Evolutionary conservation across 2,797 vertebrate species (phyloP), one percentile per base, ranked within the genome.

Genomic region (Falco novaeseelandiae): DNA sequence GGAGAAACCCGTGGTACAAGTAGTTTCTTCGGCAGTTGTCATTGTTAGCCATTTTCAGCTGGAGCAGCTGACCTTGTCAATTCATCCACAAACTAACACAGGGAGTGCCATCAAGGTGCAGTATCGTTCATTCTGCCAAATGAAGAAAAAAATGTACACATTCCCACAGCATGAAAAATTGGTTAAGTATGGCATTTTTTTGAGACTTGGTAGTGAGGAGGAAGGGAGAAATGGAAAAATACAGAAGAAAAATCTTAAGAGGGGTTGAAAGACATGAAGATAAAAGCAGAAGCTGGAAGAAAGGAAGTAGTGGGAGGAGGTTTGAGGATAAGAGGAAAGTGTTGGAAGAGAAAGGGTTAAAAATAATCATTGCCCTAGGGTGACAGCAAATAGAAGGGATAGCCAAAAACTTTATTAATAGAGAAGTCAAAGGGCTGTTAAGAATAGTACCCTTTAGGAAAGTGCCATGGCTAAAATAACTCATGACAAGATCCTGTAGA

Each of bases 71-170:
- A 10, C 30, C 12, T 59, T 77, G 57, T n/a, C 59, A 66, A 34
- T 58, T 79, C 17, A 48, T 38, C 44, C 5, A 4, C 20, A 44
- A 4, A 5, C 26, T 79, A 48, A 32, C 19, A 18, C 1, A 48
- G 18, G 25, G 27, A 83, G 16, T 80, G 30, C 21, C 18, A 25
- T 40, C 4, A 38, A 51, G 57, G 22, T 2, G 0, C 1, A 2
- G 83, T 17, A n/a, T 46, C 9, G 5, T 36, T 85, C 10, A 12
- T 73, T 14, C 55, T 73, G 12, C 14, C 42, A 58, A 77, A 61
- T 38, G 3, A 57, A 42, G 14, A 18, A 27, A 7, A 66, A 84
- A 69, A 32, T 3, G 0, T 27, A 25, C 27, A 3, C 3, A 1
- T 6, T 79, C 48, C 16, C 6, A 25, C 30, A 66, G 6, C 30